phyloP scores from a whole-genome alignment of 2,888 invertebrate genomes.

The Lingula anatina region DNA sequence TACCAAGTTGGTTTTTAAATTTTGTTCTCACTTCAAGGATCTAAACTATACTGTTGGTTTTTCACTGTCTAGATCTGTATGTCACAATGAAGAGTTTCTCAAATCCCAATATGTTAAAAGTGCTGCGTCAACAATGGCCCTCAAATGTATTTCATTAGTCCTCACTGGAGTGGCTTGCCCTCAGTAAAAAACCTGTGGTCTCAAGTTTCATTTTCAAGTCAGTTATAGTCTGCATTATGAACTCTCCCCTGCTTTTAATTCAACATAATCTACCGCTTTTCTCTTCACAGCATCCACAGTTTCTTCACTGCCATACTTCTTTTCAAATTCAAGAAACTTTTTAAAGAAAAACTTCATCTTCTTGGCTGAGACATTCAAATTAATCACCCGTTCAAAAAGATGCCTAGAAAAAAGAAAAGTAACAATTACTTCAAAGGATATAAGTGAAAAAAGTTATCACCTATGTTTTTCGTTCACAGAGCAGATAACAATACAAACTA shows the following conservation, averaged over 20 bases:
- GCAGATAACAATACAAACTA: neutral
- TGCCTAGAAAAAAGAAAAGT: slow-evolving; percentile 19
- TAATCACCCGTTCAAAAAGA: slow-evolving; percentile 71
- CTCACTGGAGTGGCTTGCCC: no score
- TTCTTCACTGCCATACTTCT: slow-evolving; percentile 66
- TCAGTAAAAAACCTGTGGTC: no score
- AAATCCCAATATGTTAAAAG: no score
- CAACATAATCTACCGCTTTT: slow-evolving; percentile 55
- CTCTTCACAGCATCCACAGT: slow-evolving; percentile 64
- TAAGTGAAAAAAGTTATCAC: neutral
- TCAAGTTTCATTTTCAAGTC: no score
- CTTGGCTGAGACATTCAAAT: slow-evolving; percentile 68
- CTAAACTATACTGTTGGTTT: no score
- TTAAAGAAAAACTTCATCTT: slow-evolving; percentile 83
- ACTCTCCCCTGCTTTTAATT: slow-evolving; percentile 5
- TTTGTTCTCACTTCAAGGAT: no score
- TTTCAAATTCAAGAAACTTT: slow-evolving; percentile 81
- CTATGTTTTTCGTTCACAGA: neutral
- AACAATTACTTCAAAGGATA: neutral
- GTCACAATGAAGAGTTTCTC: no score
- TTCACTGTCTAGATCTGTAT: no score
- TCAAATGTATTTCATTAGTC: no score
- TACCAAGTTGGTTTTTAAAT: no score
- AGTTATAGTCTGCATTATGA: no score
- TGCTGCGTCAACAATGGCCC: no score